These are phyloP conservation scores for Lytechinus variegatus DNA, from an alignment of 35 echinoderm and acorn worm species.

Conservation along the genomic window DNA sequence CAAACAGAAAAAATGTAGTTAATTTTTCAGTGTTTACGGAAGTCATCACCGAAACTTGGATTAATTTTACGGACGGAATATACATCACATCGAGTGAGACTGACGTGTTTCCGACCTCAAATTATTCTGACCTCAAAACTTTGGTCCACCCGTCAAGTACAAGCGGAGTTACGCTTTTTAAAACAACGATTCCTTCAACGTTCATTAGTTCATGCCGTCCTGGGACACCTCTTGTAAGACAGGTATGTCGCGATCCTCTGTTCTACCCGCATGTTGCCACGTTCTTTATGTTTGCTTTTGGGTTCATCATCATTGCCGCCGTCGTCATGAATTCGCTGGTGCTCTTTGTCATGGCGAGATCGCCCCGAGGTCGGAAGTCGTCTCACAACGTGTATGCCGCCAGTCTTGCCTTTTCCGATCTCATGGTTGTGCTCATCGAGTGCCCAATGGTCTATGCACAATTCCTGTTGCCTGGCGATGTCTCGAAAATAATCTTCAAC, in stretches of 20 bases:
- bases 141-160: neutral
- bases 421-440: slow-evolving; percentile 74
- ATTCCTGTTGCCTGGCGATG: slow-evolving; percentile 62
- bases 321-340: slow-evolving; percentile 71
- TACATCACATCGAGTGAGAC: neutral
- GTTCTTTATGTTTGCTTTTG: slow-evolving; percentile 57
- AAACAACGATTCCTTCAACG: neutral
- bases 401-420: slow-evolving; percentile 86
- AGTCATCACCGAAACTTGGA: neutral
- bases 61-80: slow-evolving; percentile 20
- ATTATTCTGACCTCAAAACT: neutral
- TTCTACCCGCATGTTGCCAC: slow-evolving; percentile 50
- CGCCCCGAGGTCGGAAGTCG: slow-evolving; percentile 58
- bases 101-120: neutral
- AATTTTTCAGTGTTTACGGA: neutral
- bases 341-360: slow-evolving; percentile 41
- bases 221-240: neutral
- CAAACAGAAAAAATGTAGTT: neutral
- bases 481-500: slow-evolving; percentile 47
- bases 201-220: slow-evolving; percentile 5
- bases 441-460: slow-evolving; percentile 70
- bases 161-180: neutral
- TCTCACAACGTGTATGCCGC: slow-evolving; percentile 73
- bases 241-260: slow-evolving; percentile 61
- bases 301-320: slow-evolving; percentile 65